A percentile compares a stretch with the other conserved stretches of the same genome.
These are phyloP conservation scores for Cygnus buccinator DNA, from an alignment of 2,113 vertebrate genomes.

Conservation along the genomic window DNA sequence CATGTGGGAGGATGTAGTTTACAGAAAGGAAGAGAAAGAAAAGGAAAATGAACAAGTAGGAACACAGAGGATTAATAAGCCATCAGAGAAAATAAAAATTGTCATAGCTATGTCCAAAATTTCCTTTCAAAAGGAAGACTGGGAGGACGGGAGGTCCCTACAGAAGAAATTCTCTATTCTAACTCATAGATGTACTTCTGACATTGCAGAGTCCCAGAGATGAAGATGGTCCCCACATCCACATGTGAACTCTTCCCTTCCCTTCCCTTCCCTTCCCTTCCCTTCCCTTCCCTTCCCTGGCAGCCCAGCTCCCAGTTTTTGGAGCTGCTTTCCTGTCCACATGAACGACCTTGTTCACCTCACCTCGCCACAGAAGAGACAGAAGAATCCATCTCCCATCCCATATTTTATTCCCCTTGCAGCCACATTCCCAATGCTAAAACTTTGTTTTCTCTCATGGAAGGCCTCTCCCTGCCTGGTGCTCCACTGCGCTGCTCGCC, in stretches of 20 bases:
- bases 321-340: not conserved
- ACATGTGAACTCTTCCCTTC: not conserved
- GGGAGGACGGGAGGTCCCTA: not conserved
- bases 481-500: not conserved
- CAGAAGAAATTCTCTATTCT: not conserved
- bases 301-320: not conserved
- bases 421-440: not conserved
- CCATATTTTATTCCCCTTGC: not conserved
- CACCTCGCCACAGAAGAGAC: not conserved
- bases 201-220: not conserved
- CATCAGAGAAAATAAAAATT: not conserved
- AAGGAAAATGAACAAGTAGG: not conserved
- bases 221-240: not conserved
- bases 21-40: not conserved
- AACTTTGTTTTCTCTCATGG: not conserved
- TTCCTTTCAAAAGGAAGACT: not conserved
- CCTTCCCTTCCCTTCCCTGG: not conserved
- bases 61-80: not conserved
- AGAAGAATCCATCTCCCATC: not conserved
- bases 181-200: not conserved
- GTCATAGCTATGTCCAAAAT: not conserved
- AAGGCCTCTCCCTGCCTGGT: not conserved
- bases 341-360: not conserved
- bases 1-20: not conserved
- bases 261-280: not conserved